phyloP scores from a whole-genome alignment of 2,113 vertebrate genomes.

The Columbina picui region DNA sequence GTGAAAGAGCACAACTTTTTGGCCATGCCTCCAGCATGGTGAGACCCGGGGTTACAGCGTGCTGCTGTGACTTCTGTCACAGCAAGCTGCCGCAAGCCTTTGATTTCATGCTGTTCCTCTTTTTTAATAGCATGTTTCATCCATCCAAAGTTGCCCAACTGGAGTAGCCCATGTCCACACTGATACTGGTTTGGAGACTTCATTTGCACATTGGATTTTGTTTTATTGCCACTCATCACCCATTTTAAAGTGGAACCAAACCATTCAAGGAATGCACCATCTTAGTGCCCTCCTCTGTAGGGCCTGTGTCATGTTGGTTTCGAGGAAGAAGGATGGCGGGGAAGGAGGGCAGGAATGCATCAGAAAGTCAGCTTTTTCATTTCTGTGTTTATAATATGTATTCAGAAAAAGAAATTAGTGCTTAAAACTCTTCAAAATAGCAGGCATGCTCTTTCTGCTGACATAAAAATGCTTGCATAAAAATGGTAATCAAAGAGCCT shows the following conservation, averaged over 20 bases:
- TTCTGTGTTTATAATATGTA: background rate
- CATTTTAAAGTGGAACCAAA: background rate
- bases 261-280: background rate
- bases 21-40: background rate
- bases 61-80: background rate
- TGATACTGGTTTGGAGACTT: background rate
- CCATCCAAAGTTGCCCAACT: background rate
- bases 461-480: constrained; percentile 31
- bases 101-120: background rate
- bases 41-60: background rate
- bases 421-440: constrained; percentile 17
- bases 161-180: background rate
- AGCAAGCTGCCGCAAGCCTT: background rate
- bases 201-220: background rate
- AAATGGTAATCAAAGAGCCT: constrained; percentile 26
- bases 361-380: background rate
- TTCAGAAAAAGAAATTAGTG: background rate
- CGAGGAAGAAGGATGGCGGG: background rate
- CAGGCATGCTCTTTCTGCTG: constrained; percentile 12
- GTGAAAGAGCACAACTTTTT: background rate
- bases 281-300: constrained; percentile 5
- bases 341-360: background rate
- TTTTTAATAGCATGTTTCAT: background rate
- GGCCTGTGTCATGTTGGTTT: background rate
- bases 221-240: background rate